Conservation (phyloP, 2,113 vertebrate genomes). For the Formicarius rufipectus region DNA sequence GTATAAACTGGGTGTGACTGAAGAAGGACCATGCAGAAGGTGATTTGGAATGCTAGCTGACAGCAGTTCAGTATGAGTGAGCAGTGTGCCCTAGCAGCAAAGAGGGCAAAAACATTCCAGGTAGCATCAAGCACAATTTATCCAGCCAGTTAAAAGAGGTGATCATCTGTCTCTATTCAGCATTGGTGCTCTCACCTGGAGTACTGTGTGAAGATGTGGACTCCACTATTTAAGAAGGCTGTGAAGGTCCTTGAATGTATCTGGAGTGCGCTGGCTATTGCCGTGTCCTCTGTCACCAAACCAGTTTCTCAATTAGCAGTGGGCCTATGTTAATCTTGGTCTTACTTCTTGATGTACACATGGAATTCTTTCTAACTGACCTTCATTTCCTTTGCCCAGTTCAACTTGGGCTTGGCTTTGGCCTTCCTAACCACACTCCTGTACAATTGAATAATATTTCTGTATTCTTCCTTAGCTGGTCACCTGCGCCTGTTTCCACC, state of each 20-base stretch:
- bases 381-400: not conserved
- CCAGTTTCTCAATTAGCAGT: not conserved
- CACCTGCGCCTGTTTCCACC: not conserved
- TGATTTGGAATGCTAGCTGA: not conserved
- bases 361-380: not conserved
- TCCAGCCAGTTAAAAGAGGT: not conserved
- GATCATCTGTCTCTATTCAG: not conserved
- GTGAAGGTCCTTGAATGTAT: not conserved
- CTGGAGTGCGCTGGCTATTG: not conserved
- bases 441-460: not conserved
- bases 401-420: not conserved
- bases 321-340: not conserved
- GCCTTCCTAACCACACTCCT: not conserved
- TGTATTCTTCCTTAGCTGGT: not conserved
- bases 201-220: not conserved
- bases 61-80: not conserved
- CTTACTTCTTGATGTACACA: not conserved
- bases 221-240: not conserved
- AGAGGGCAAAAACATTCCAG: not conserved
- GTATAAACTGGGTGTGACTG: not conserved
- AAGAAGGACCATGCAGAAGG: not conserved
- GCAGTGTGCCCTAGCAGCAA: not conserved
- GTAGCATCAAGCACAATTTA: not conserved
- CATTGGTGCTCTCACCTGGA: not conserved
- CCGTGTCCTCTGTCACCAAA: not conserved